Evolutionary conservation across 2,113 vertebrate species (phyloP), one percentile per base, ranked within the genome.

Genomic region (Aptenodytes patagonicus): DNA sequence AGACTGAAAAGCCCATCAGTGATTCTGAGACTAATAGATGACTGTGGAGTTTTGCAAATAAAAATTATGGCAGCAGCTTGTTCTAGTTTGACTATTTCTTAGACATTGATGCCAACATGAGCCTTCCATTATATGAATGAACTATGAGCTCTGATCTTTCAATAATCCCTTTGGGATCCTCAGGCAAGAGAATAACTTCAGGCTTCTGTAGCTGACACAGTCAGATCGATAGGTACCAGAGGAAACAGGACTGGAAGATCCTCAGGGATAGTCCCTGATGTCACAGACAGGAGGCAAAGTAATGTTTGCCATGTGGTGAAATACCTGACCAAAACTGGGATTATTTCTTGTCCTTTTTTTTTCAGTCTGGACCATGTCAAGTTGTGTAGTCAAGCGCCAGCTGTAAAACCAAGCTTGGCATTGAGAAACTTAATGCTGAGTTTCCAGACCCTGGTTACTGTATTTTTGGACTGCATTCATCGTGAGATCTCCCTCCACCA

Each of bases 331-430:
- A 61, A 77, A 70, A 38, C 0, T 21, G 9, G 26, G 13, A 3
- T 61, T 78, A 12, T 87, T 82, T 61, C 31, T 34, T 61, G 3
- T 44, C 75, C 1, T 47, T 61, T 78, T 44, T 6, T 21, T 15
- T 4, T 9, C 21, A 8, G 2, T 3, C 22, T 17, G 17, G 34
- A 28, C 5, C 13, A 17, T 13, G 9, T 13, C 13, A n/a, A 19
- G 15, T 15, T 55, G 17, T 26, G 32, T 38, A 25, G 42, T 44
- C 31, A 15, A 5, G 5, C 2, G 1, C 6, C 54, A 69, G 38
- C 20, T 87, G 24, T 42, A 32, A 68, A 52, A 42, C 2, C n/a
- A 79, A 38, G 13, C 1, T 0, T 78, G 55, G 22, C 8, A 36
- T 0, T 57, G 52, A 51, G 49, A 79, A 82, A n/a, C 38, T 46